A percentile compares a stretch with the other conserved stretches of the same genome.
phyloP scores from a whole-genome alignment of 2,888 invertebrate genomes.

The Craniophora ligustri region DNA sequence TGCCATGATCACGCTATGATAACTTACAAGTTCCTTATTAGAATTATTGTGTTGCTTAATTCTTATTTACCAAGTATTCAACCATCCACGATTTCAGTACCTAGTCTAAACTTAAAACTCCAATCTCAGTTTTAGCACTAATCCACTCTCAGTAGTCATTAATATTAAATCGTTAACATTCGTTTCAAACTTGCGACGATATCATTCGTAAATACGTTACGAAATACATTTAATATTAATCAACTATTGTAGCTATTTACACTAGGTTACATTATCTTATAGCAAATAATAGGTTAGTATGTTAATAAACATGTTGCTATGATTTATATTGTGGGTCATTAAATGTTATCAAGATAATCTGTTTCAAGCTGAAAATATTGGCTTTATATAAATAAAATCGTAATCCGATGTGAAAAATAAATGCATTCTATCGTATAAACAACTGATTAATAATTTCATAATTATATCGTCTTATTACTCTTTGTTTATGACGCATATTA shows the following conservation, averaged over 20 bases:
- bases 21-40: no score
- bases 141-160: constrained; percentile 21
- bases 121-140: neutral
- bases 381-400: no score
- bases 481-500: neutral
- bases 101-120: no score
- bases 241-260: constrained; percentile 15
- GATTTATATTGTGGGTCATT: neutral
- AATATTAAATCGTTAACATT: constrained; percentile 32
- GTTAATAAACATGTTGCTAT: neutral
- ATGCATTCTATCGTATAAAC: no score
- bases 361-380: neutral
- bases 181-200: constrained; percentile 24
- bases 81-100: no score
- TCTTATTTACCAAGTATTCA: no score
- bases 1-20: no score
- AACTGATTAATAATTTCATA: no score
- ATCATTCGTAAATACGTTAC: constrained; percentile 26
- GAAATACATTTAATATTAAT: constrained; percentile 20
- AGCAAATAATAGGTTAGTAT: constrained; percentile 25
- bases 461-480: no score
- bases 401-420: no score
- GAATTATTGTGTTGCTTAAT: no score
- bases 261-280: constrained; percentile 24
- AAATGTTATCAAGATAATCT: neutral